These are phyloP conservation scores for Microchrysa polita DNA, from an alignment of 2,888 invertebrate genomes.

Conservation along the genomic window DNA sequence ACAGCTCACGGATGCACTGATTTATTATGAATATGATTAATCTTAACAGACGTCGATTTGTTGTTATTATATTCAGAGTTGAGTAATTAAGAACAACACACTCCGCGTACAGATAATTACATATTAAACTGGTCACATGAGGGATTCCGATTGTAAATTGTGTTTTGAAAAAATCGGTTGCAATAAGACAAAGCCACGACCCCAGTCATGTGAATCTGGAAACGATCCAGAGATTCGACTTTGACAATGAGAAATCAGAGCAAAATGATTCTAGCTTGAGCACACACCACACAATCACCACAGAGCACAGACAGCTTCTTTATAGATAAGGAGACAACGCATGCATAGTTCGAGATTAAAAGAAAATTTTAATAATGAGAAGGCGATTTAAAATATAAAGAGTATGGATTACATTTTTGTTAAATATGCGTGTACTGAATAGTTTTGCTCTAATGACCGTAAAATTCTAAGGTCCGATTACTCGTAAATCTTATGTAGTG, in stretches of 20 bases:
- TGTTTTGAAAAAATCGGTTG: conserved; percentile 2
- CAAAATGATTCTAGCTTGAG: not conserved
- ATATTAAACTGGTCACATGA: conserved; percentile 32
- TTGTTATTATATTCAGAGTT: not conserved
- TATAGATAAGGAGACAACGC: too few species aligned
- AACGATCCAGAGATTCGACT: not conserved
- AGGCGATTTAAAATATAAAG: too few species aligned
- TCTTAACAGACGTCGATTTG: not conserved
- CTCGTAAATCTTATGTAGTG: too few species aligned
- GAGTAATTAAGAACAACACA: not conserved
- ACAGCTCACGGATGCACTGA: not conserved
- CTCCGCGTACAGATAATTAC: not conserved
- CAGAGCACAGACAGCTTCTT: too few species aligned
- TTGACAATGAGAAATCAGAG: conserved; percentile 23
- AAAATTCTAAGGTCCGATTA: too few species aligned
- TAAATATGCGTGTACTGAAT: too few species aligned
- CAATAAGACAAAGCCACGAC: conserved; percentile 12
- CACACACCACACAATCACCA: too few species aligned
- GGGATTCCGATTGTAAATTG: not conserved
- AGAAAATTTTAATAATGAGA: too few species aligned
- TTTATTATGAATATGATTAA: too few species aligned
- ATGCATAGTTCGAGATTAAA: too few species aligned
- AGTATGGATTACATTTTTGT: too few species aligned
- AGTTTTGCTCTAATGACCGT: too few species aligned
- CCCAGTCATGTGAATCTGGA: conserved; percentile 27